Evolutionary conservation across 2,888 invertebrate genomes (phyloP).

Genomic region (Galerucella calmariensis): DNA sequence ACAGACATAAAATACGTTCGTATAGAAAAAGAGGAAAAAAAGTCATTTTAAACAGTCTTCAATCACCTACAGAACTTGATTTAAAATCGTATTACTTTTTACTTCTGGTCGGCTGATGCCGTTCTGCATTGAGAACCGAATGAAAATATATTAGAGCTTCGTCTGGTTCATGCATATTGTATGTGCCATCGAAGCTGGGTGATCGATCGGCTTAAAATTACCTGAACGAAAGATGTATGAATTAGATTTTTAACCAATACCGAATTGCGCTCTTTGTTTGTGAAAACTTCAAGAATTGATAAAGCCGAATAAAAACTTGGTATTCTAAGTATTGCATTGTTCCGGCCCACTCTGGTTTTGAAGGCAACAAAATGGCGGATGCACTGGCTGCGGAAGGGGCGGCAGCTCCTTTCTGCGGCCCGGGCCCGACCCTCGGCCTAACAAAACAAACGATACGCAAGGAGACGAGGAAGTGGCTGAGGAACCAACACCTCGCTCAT

Average conservation of each 20-base stretch:
- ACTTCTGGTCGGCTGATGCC: neutral
- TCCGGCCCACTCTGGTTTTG: no score
- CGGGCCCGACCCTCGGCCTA: no score
- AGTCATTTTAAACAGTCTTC: neutral
- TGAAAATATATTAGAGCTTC: conserved; percentile 1
- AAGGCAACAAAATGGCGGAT: no score
- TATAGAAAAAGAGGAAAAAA: neutral
- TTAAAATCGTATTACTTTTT: conserved; percentile 1
- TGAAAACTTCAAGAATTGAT: no score
- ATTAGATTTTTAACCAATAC: neutral
- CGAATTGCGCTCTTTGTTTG: neutral
- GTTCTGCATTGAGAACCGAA: neutral
- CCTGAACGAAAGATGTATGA: conserved; percentile 5
- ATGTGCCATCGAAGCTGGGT: neutral
- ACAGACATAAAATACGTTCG: neutral
- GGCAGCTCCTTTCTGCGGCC: no score
- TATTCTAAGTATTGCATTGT: no score
- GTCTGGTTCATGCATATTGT: conserved; percentile 7
- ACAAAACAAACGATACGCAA: no score
- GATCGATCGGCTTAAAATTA: conserved; percentile 2
- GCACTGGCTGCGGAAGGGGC: no score
- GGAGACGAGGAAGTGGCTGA: no score
- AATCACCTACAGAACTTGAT: neutral
- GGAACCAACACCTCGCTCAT: no score
- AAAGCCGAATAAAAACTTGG: no score